Evolutionary conservation across 2,888 invertebrate species (phyloP).

Genomic region (Orthosia cruda): DNA sequence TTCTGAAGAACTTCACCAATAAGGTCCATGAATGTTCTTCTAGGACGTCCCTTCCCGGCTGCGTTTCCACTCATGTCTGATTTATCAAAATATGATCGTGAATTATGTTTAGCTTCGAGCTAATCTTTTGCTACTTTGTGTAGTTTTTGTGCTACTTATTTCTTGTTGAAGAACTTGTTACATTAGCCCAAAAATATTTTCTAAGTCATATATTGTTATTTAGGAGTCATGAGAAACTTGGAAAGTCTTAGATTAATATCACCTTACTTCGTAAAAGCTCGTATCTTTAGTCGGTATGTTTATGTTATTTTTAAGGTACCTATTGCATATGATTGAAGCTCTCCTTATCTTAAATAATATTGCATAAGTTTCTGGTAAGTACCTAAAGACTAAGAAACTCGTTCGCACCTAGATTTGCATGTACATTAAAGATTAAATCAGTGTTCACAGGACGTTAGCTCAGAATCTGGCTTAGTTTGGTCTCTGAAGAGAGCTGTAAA

Average conservation of each 20-base stretch:
- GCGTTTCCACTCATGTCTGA: too few species aligned
- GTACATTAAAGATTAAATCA: constrained; percentile 66
- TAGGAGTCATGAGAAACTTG: neutral
- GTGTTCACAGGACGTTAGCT: constrained; percentile 48
- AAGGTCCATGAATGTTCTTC: too few species aligned
- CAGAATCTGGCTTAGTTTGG: constrained; percentile 19
- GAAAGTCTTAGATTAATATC: neutral
- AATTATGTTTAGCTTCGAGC: constrained; percentile 12
- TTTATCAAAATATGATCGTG: neutral
- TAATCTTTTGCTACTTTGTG: constrained; percentile 28
- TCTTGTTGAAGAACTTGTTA: constrained; percentile 32
- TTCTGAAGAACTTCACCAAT: too few species aligned
- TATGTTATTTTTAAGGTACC: neutral
- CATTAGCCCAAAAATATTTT: constrained; percentile 22
- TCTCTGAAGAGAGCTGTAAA: constrained; percentile 42
- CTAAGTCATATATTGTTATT: constrained; percentile 26
- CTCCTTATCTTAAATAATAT: neutral
- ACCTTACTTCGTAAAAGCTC: neutral
- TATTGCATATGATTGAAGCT: neutral
- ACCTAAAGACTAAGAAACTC: constrained; percentile 24
- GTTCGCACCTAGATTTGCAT: constrained; percentile 51
- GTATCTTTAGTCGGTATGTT: neutral
- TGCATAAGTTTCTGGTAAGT: neutral
- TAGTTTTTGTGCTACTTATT: constrained; percentile 18
- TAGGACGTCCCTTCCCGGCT: too few species aligned